Percentiles rank a stretch among this genome's conserved stretches.
phyloP scores from a whole-genome alignment of 2,888 invertebrate species.

The Nematopogon swammerdamellus region DNA sequence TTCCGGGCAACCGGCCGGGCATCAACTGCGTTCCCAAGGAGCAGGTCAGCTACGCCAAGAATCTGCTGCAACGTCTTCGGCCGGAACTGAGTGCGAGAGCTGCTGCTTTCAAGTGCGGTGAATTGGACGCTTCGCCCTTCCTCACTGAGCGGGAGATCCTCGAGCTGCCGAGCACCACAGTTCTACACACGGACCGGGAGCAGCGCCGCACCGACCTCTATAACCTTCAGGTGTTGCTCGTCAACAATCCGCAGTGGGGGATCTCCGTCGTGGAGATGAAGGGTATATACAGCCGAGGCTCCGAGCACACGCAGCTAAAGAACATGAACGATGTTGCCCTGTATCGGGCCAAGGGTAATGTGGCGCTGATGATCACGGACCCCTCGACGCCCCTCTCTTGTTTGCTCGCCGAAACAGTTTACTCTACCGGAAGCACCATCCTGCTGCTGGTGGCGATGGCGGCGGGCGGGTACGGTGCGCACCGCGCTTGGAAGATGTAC shows the following conservation, averaged over 20 bases:
- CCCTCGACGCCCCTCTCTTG: slow-evolving; percentile 63
- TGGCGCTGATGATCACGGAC: slow-evolving; percentile 55
- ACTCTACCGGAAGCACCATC: slow-evolving; percentile 43
- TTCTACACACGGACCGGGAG: slow-evolving; percentile 26
- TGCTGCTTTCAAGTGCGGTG: slow-evolving; percentile 55
- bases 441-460: slow-evolving; percentile 32
- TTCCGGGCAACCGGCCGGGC: slow-evolving; percentile 50
- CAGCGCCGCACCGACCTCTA: slow-evolving; percentile 56
- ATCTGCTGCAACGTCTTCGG: slow-evolving; percentile 61
- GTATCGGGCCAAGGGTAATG: slow-evolving; percentile 46
- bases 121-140: slow-evolving; percentile 47
- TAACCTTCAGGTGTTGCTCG: slow-evolving; percentile 65
- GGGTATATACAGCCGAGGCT: slow-evolving; percentile 33
- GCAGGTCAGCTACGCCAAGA: slow-evolving; percentile 59
- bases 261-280: slow-evolving; percentile 54
- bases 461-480: slow-evolving; percentile 21
- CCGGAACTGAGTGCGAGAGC: slow-evolving; percentile 61
- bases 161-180: slow-evolving; percentile 43
- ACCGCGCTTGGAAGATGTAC: slow-evolving; percentile 41
- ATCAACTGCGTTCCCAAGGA: slow-evolving; percentile 65
- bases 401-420: slow-evolving; percentile 55
- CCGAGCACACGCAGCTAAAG: slow-evolving; percentile 25
- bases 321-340: slow-evolving; percentile 50
- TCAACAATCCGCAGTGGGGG: slow-evolving; percentile 72
- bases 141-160: slow-evolving; percentile 63